These are phyloP conservation scores for Lasioglossum morio DNA, from an alignment of 2,888 invertebrate genomes.

Conservation along the genomic window DNA sequence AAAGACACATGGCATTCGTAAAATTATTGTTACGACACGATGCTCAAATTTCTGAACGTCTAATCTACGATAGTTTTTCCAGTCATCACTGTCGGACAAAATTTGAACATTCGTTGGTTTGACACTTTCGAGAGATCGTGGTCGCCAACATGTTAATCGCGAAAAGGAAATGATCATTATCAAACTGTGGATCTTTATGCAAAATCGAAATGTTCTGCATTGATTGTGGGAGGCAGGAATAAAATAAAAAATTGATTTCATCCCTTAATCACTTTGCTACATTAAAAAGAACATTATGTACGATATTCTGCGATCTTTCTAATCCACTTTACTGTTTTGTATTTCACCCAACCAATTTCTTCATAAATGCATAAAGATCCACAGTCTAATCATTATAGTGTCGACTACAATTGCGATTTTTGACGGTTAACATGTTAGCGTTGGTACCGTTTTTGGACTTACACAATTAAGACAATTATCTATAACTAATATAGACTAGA, in stretches of 20 bases:
- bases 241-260: too few relatives aligned
- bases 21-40: slow-evolving; percentile 16
- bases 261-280: too few relatives aligned
- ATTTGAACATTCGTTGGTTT: slow-evolving; percentile 44
- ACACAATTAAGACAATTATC: slow-evolving; percentile 41
- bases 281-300: too few relatives aligned
- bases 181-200: too few relatives aligned
- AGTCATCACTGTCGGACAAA: slow-evolving; percentile 23
- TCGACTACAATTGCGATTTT: background rate
- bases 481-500: slow-evolving; percentile 32
- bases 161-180: too few relatives aligned
- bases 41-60: slow-evolving; percentile 48
- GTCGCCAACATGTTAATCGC: slow-evolving; percentile 35
- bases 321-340: too few relatives aligned
- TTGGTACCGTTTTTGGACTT: slow-evolving; percentile 11
- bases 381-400: background rate
- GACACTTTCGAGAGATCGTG: slow-evolving; percentile 19
- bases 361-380: too few relatives aligned
- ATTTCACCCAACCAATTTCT: too few relatives aligned
- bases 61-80: background rate
- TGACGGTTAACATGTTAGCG: slow-evolving; percentile 28
- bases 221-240: too few relatives aligned
- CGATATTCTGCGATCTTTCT: too few relatives aligned
- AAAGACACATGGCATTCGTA: slow-evolving; percentile 27
- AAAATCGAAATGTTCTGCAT: too few relatives aligned